Percentiles rank a stretch among this genome's conserved stretches.
These are phyloP conservation scores for Callithrix jacchus DNA, from an alignment of 2,113 vertebrate genomes.

Conservation along the genomic window DNA sequence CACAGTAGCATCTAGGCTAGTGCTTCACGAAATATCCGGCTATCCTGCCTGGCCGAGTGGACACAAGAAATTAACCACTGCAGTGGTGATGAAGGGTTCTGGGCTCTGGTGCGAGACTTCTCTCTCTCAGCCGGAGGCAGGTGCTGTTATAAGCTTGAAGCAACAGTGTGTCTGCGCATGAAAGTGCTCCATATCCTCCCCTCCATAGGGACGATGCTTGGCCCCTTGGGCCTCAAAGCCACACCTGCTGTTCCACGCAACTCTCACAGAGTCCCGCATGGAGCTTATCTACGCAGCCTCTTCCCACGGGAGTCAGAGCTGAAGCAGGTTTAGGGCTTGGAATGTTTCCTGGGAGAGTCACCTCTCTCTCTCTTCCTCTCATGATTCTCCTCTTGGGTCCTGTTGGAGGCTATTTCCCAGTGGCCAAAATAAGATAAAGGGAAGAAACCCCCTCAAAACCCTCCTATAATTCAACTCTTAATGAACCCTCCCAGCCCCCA, in stretches of 20 bases:
- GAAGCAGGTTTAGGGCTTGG: background rate
- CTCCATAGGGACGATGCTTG: rapidly evolving
- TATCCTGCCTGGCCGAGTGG: too few relatives aligned
- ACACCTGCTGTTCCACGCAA: too few relatives aligned
- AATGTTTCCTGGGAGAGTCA: background rate
- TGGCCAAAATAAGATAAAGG: background rate
- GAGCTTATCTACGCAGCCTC: rapidly evolving
- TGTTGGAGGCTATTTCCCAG: background rate
- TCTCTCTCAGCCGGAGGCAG: background rate
- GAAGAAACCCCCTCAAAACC: background rate
- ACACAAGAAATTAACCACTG: background rate
- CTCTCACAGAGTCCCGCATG: rapidly evolving
- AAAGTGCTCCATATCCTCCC: rapidly evolving
- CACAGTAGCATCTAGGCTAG: background rate
- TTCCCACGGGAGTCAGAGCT: background rate
- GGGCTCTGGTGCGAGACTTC: rapidly evolving
- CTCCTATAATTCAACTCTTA: background rate
- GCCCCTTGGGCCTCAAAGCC: background rate
- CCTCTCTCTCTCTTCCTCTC: background rate
- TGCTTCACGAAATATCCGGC: background rate
- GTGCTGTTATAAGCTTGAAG: rapidly evolving
- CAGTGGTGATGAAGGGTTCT: background rate
- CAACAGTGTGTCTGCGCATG: background rate
- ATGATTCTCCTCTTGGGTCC: background rate
- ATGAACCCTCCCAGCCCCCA: background rate